A percentile compares a stretch with the other conserved stretches of the same genome.
phyloP scores from a whole-genome alignment of 2,113 vertebrate genomes.

The Stigmatopora argus region DNA sequence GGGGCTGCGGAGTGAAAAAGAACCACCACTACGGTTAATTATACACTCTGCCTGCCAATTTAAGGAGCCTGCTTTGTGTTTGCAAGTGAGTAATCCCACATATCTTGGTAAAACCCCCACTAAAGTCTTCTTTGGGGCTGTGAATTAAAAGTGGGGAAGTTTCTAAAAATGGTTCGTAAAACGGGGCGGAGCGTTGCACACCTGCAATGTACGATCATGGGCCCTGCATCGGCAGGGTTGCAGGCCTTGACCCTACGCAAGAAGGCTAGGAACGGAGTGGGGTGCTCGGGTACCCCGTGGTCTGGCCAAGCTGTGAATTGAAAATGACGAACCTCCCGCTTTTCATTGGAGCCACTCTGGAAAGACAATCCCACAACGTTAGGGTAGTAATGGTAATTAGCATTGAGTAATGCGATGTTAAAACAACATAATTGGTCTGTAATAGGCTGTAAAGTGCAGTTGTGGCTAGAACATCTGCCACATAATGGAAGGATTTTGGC shows the following conservation, averaged over 20 bases:
- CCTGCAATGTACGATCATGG: constrained; percentile 98
- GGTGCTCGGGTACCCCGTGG: constrained; percentile 94
- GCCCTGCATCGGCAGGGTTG: constrained; percentile 94
- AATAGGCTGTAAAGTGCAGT: too few species aligned
- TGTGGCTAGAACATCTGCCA: too few species aligned
- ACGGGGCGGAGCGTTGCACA: constrained; percentile 37
- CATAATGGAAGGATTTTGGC: background rate
- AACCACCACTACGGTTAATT: background rate
- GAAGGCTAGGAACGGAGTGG: constrained; percentile 95
- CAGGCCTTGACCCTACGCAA: constrained; percentile 91
- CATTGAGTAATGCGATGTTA: too few species aligned
- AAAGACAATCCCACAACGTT: background rate
- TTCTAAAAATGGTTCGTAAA: background rate
- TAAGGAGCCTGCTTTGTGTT: background rate
- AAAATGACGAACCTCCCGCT: constrained; percentile 95
- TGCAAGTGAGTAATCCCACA: background rate
- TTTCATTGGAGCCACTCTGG: constrained; percentile 84
- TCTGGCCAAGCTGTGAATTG: constrained; percentile 99
- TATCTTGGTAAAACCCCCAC: background rate
- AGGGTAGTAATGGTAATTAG: background rate
- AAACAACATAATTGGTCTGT: too few species aligned
- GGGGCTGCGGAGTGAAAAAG: background rate
- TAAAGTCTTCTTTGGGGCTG: background rate
- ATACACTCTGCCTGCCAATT: background rate
- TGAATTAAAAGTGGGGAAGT: background rate